phyloP scores from a whole-genome alignment of 2,113 vertebrate genomes.

The Emydura subglobosa region DNA sequence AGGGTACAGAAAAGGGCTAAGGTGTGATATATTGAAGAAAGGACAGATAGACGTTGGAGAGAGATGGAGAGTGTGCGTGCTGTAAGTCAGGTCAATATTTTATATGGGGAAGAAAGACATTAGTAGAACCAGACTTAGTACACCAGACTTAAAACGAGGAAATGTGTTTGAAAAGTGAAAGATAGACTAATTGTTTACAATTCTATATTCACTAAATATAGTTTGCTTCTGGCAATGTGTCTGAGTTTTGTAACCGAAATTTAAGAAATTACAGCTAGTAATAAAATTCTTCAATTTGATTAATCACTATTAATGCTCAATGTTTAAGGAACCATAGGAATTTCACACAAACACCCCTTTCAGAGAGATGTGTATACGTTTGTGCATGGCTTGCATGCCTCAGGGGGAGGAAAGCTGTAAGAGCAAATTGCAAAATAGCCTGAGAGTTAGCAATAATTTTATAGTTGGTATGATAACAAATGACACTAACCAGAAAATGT shows the following conservation, averaged over 20 bases:
- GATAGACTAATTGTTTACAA: neutral
- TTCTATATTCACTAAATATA: neutral
- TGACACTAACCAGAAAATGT: neutral
- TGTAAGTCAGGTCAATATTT: neutral
- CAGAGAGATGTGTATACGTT: neutral
- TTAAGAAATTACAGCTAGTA: neutral
- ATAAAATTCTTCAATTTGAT: neutral
- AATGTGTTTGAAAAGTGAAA: neutral
- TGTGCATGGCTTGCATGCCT: neutral
- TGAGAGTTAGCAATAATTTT: neutral
- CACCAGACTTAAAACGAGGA: no score
- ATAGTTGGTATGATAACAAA: neutral
- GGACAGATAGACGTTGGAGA: neutral
- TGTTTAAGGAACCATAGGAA: neutral
- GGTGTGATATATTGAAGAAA: neutral
- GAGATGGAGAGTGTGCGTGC: neutral
- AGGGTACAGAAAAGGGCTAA: neutral
- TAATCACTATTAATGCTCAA: neutral
- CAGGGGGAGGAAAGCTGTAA: neutral
- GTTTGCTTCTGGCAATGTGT: neutral
- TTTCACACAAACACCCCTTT: neutral
- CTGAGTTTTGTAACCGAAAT: neutral
- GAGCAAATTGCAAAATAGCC: neutral
- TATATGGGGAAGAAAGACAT: no score
- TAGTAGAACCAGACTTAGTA: no score